A percentile compares a stretch with the other conserved stretches of the same genome.
phyloP scores from a whole-genome alignment of 2,797 vertebrate genomes.

The Sebastes matsubarae region DNA sequence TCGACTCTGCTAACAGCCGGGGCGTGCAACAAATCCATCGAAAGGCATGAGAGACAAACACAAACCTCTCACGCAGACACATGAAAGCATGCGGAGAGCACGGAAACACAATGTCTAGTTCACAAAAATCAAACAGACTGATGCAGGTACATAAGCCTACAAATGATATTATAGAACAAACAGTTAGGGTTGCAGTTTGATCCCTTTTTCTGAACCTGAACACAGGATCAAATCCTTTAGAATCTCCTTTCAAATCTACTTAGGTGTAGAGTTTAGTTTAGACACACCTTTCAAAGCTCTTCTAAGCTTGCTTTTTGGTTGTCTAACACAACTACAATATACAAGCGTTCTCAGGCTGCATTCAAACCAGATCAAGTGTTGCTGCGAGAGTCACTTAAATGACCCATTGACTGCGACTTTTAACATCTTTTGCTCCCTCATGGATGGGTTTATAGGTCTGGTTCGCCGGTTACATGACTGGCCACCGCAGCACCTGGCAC shows the following conservation, averaged over 20 bases:
- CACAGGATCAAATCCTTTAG: conserved; percentile 11
- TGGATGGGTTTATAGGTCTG: no score
- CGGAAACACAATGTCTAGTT: background rate
- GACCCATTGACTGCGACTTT: no score
- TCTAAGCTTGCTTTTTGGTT: background rate
- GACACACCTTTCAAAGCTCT: background rate
- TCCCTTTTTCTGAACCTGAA: conserved; percentile 1
- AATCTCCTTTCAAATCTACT: conserved; percentile 4
- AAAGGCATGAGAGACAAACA: conserved; percentile 54
- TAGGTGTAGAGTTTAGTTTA: background rate
- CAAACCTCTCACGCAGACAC: conserved; percentile 49
- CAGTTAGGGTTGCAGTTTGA: background rate
- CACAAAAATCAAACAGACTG: background rate
- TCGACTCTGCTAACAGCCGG: conserved; percentile 72
- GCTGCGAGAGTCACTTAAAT: no score
- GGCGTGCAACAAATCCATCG: conserved; percentile 60
- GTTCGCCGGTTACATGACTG: no score
- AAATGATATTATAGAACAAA: background rate
- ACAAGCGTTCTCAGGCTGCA: background rate
- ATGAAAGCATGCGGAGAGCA: conserved; percentile 39
- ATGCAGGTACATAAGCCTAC: conserved; percentile 8
- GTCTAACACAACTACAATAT: background rate
- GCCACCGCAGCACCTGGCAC: no score
- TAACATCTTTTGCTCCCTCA: no score
- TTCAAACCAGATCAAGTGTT: no score